Evolutionary conservation across 2,797 vertebrate species (phyloP).

Genomic region (Crocidura indochinensis): DNA sequence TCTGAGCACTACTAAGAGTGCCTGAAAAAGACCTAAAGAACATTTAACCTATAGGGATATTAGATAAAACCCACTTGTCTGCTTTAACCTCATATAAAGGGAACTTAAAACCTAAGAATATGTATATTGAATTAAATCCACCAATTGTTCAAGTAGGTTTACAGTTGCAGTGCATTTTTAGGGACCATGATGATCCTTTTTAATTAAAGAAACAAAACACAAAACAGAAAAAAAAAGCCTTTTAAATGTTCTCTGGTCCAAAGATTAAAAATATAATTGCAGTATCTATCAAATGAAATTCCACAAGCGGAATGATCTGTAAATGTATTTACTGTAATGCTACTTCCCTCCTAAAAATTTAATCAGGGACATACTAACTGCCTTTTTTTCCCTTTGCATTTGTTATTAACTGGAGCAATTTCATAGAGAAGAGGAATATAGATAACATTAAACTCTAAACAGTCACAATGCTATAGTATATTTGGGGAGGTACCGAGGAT

Average conservation of each 20-base stretch:
- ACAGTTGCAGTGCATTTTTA: constrained; percentile 53
- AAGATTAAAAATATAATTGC: constrained; percentile 11
- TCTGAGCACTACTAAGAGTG: no score
- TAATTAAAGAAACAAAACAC: constrained; percentile 6
- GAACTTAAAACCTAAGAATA: constrained; percentile 21
- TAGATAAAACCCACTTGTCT: not conserved
- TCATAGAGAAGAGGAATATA: constrained; percentile 26
- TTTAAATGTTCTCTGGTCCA: not conserved
- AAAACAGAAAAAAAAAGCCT: not conserved
- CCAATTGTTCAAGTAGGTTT: constrained; percentile 23
- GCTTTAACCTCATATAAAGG: not conserved
- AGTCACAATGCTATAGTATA: not conserved
- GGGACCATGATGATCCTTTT: constrained; percentile 17
- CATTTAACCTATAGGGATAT: not conserved
- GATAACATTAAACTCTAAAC: constrained; percentile 22
- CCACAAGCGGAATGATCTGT: not conserved
- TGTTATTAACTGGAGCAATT: constrained; percentile 45
- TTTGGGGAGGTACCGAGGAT: no score
- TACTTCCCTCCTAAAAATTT: constrained; percentile 39
- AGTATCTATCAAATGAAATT: constrained; percentile 50
- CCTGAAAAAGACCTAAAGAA: not conserved
- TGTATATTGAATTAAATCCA: not conserved
- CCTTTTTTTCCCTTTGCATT: constrained; percentile 45
- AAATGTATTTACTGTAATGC: not conserved
- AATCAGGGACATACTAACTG: not conserved